Conservation (phyloP, 2,113 vertebrate genomes). For the Budorcas taxicolor region DNA sequence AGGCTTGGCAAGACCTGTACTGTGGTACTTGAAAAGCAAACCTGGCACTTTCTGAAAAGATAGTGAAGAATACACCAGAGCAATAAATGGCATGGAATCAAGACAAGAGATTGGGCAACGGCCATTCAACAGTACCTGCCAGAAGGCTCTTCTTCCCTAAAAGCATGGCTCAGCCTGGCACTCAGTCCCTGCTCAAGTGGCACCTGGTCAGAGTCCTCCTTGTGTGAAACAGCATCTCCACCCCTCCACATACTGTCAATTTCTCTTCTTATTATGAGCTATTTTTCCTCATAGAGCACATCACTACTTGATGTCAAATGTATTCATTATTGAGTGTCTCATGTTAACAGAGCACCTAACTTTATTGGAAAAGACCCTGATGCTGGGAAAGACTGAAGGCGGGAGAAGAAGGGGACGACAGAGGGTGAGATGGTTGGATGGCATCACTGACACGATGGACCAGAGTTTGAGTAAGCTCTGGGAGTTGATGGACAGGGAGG, state of each 20-base stretch:
- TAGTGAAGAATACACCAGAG: not conserved
- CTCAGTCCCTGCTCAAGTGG: not conserved
- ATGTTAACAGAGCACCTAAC: not conserved
- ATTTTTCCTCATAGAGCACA: not conserved
- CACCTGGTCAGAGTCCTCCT: no score
- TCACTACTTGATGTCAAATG: not conserved
- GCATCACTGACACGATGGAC: not conserved
- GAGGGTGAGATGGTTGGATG: not conserved
- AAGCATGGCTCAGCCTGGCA: fast-evolving
- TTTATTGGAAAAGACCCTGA: not conserved
- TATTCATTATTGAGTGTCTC: not conserved
- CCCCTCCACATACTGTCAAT: not conserved
- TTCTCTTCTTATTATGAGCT: not conserved
- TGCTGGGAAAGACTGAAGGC: not conserved
- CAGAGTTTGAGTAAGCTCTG: not conserved
- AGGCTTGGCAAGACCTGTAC: not conserved
- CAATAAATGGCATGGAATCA: not conserved
- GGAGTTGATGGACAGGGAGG: not conserved
- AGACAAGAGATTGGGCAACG: not conserved
- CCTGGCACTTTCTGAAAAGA: constrained; percentile 42
- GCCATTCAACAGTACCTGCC: not conserved
- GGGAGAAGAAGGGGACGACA: not conserved
- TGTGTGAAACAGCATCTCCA: not conserved
- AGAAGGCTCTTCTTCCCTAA: not conserved
- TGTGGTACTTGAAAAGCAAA: constrained; percentile 42